These are phyloP conservation scores for Copidosoma floridanum DNA, from an alignment of 1,140 invertebrate species.

Conservation along the genomic window DNA sequence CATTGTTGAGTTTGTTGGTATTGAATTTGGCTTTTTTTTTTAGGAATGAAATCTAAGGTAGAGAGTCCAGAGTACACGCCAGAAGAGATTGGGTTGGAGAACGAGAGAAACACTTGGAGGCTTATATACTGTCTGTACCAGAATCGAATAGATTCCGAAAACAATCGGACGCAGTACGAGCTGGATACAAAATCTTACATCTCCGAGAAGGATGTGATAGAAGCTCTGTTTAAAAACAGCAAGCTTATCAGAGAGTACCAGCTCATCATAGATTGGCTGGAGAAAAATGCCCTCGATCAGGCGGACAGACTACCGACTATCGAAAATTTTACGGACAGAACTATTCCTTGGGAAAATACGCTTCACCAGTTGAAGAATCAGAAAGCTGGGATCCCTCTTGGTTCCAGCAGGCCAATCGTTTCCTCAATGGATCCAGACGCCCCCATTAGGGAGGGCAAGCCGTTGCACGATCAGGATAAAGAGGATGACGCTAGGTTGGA, in stretches of 20 bases:
- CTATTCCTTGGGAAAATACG: conserved; percentile 89
- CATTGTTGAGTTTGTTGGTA: too few relatives aligned
- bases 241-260: conserved; percentile 73
- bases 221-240: conserved; percentile 65
- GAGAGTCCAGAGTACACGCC: conserved; percentile 54
- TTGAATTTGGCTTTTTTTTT: conserved; percentile 50
- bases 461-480: conserved; percentile 83
- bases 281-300: conserved; percentile 75
- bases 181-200: conserved; percentile 47
- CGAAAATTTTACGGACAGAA: conserved; percentile 73
- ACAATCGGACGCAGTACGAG: conserved; percentile 53
- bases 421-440: conserved; percentile 91
- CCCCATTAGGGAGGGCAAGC: conserved; percentile 73
- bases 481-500: conserved; percentile 82
- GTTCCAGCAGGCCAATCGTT: conserved; percentile 63
- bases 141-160: conserved; percentile 62
- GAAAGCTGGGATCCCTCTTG: conserved; percentile 57
- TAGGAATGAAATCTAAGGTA: conserved; percentile 59
- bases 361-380: conserved; percentile 73
- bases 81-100: conserved; percentile 59
- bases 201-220: conserved; percentile 65
- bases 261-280: conserved; percentile 90
- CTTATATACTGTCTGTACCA: conserved; percentile 76
- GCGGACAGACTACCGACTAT: conserved; percentile 64
- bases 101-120: conserved; percentile 86